phyloP scores from a whole-genome alignment of 53 echinoderm and acorn worm species.

The Paracentrotus lividus region DNA sequence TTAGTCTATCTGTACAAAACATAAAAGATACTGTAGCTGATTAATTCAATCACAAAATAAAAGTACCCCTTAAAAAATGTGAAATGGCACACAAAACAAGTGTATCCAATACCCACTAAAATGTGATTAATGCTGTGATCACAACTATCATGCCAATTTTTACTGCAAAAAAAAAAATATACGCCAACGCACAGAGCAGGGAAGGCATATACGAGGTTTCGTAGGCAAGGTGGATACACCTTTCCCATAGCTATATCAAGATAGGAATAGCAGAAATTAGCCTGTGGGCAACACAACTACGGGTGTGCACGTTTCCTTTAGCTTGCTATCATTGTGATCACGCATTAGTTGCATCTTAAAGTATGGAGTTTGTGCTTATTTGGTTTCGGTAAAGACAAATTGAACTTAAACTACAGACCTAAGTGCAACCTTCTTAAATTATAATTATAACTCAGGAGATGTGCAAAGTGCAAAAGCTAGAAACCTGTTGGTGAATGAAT shows the following conservation, averaged over 20 bases:
- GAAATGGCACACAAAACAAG: neutral
- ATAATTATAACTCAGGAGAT: too few species aligned
- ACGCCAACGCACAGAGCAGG: too few species aligned
- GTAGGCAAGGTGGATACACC: too few species aligned
- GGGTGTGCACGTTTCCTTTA: too few species aligned
- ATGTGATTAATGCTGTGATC: too few species aligned
- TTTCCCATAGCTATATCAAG: too few species aligned
- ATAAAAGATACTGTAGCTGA: neutral
- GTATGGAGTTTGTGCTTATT: neutral
- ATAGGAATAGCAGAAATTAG: too few species aligned
- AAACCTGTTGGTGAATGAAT: neutral
- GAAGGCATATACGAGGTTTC: too few species aligned
- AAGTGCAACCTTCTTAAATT: neutral
- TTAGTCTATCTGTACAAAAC: neutral
- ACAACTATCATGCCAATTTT: too few species aligned
- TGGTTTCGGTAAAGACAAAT: neutral
- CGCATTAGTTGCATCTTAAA: neutral
- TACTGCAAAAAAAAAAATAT: too few species aligned
- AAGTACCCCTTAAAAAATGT: neutral
- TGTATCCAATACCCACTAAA: neutral
- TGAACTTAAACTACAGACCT: neutral
- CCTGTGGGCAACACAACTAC: too few species aligned
- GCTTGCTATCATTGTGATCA: too few species aligned
- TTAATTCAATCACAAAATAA: neutral
- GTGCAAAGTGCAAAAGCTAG: constrained; percentile 5